A percentile compares a stretch with the other conserved stretches of the same genome.
These are phyloP conservation scores for Leucoraja erinaceus DNA, from an alignment of 2,113 vertebrate species.

Conservation along the genomic window DNA sequence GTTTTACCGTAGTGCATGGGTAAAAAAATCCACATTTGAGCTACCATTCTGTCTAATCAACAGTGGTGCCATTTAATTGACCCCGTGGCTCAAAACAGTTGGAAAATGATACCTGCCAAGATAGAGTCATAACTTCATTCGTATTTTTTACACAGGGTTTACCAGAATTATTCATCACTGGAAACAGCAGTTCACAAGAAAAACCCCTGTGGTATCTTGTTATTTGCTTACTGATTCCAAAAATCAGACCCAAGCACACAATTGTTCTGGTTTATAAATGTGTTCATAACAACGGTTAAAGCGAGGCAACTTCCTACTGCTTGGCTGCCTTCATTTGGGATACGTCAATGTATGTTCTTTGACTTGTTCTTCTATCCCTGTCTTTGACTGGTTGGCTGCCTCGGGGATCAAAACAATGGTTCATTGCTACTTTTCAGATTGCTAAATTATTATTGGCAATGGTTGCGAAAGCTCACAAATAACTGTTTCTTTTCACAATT, in stretches of 20 bases:
- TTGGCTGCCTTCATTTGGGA: neutral
- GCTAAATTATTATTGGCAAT: neutral
- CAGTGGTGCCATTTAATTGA: constrained; percentile 7
- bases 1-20: neutral
- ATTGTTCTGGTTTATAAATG: neutral
- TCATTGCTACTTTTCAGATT: neutral
- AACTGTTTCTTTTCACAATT: neutral
- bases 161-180: neutral
- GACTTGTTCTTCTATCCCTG: neutral
- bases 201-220: neutral
- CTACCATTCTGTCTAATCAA: constrained; percentile 19
- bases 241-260: neutral
- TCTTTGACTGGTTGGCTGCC: neutral
- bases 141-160: neutral
- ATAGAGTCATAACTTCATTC: constrained; percentile 9
- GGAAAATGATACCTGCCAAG: constrained; percentile 13
- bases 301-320: no score
- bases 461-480: neutral
- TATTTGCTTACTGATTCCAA: neutral
- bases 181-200: neutral
- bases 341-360: neutral
- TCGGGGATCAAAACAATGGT: no score
- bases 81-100: constrained; percentile 4
- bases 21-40: neutral
- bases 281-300: neutral